Conservation (phyloP, 2,113 vertebrate species). For the Lophura nycthemera region DNA sequence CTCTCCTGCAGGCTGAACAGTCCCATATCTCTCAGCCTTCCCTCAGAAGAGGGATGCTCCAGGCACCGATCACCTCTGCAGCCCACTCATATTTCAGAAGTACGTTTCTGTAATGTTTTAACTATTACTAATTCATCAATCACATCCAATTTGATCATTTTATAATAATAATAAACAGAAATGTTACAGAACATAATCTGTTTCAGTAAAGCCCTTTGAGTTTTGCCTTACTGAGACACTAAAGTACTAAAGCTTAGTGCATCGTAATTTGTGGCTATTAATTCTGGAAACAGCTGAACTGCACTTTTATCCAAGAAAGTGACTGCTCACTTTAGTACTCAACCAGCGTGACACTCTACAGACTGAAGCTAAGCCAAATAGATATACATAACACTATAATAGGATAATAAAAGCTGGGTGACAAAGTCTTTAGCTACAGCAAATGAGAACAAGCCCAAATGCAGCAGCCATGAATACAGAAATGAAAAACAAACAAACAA, state of each 20-base stretch:
- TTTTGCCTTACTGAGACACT: not conserved
- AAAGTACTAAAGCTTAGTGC: accelerated
- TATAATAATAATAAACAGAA: not conserved
- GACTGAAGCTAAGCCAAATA: not conserved
- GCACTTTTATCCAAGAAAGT: not conserved
- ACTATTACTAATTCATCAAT: not conserved
- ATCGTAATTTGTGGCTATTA: not conserved
- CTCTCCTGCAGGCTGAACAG: too few relatives aligned
- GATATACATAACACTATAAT: too few relatives aligned
- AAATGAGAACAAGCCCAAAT: too few relatives aligned
- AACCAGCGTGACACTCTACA: not conserved
- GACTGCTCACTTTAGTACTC: not conserved
- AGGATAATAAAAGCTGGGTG: too few relatives aligned
- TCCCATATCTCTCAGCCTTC: too few relatives aligned
- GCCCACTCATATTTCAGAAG: not conserved
- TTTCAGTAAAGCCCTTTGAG: not conserved
- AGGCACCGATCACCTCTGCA: too few relatives aligned
- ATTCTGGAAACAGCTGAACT: not conserved
- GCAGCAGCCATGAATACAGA: too few relatives aligned
- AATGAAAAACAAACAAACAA: too few relatives aligned
- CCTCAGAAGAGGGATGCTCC: too few relatives aligned
- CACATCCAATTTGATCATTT: not conserved
- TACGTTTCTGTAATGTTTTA: not conserved
- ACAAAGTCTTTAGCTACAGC: too few relatives aligned
- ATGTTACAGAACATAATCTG: accelerated